These are phyloP conservation scores for Merluccius polli DNA, from an alignment of 2,797 vertebrate species.

Conservation along the genomic window DNA sequence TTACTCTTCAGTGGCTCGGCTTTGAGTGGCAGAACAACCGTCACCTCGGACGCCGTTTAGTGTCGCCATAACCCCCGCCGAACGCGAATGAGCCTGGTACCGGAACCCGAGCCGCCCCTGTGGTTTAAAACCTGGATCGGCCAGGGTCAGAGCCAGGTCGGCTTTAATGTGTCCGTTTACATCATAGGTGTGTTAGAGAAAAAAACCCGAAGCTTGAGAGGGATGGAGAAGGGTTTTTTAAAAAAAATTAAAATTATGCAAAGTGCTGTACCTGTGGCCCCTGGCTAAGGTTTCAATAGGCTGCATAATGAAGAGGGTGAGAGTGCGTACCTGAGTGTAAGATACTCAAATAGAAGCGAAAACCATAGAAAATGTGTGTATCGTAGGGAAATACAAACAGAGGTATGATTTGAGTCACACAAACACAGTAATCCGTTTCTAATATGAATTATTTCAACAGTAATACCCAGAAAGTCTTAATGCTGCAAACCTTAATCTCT, in stretches of 20 bases:
- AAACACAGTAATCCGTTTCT: no score
- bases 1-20: neutral
- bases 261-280: neutral
- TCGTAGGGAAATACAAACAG: no score
- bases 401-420: no score
- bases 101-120: conserved; percentile 40
- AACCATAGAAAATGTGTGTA: neutral
- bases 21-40: neutral
- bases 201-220: conserved; percentile 25
- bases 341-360: neutral
- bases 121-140: no score
- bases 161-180: conserved; percentile 29
- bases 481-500: no score
- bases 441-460: neutral
- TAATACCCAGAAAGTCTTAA: neutral
- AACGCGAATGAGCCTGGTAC: no score
- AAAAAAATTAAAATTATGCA: no score
- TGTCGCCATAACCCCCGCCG: no score
- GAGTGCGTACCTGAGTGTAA: neutral
- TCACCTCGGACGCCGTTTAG: no score
- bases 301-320: neutral
- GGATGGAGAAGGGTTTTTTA: conserved; percentile 44
- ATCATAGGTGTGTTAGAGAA: conserved; percentile 28
- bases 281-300: neutral
- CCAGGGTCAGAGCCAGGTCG: conserved; percentile 12